phyloP scores from a whole-genome alignment of 2,797 vertebrate genomes.

The Limnodromus scolopaceus region DNA sequence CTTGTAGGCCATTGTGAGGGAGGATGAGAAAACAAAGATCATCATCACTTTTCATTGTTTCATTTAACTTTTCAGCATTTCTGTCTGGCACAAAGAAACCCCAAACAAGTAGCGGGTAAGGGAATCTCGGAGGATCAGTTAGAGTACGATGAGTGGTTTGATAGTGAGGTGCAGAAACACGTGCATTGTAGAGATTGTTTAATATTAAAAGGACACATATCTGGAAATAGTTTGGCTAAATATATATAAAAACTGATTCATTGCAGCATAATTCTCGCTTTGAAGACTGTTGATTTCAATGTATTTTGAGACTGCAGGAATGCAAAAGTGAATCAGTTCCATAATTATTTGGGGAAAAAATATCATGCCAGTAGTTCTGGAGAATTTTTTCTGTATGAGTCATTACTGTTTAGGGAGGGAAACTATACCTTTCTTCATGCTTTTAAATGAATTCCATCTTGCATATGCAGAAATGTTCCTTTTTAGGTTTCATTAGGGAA shows the following conservation, averaged over 20 bases:
- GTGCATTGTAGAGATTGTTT: neutral
- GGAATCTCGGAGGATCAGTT: neutral
- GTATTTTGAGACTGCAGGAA: slow-evolving; percentile 20
- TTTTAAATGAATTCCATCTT: slow-evolving; percentile 48
- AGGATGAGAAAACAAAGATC: neutral
- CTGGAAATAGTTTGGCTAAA: slow-evolving; percentile 32
- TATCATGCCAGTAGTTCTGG: neutral
- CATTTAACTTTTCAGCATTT: neutral
- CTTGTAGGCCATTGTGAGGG: neutral
- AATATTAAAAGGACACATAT: neutral
- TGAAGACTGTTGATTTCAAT: slow-evolving; percentile 42
- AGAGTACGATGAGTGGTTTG: neutral
- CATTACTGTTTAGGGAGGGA: neutral
- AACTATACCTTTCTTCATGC: slow-evolving; percentile 19
- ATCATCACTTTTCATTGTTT: neutral
- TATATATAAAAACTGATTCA: slow-evolving; percentile 18
- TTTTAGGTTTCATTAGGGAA: slow-evolving; percentile 42
- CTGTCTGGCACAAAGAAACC: neutral
- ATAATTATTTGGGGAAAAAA: slow-evolving; percentile 22
- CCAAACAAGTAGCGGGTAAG: neutral
- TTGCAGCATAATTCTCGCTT: slow-evolving; percentile 12
- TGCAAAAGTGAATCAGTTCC: neutral
- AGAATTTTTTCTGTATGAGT: neutral
- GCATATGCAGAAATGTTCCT: slow-evolving; percentile 33
- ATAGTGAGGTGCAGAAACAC: neutral